Evolutionary conservation across 2,888 invertebrate species (phyloP), one percentile per base, ranked within the genome.

Genomic region (Sarcophaga rosellei): DNA sequence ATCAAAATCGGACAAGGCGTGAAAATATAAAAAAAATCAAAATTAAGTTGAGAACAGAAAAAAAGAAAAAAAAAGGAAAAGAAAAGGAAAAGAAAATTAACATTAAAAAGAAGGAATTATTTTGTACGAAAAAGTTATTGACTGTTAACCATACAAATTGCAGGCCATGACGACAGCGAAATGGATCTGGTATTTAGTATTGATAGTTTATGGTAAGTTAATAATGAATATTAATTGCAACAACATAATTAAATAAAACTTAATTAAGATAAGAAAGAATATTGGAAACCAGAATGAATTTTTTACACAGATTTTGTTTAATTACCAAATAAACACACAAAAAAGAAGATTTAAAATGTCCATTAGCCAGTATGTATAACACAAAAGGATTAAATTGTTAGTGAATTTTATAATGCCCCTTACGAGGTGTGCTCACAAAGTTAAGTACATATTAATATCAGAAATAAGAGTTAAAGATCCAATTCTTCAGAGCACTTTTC

Each of bases 121-220:
- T 25, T 25, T 10, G 6, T 59, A 35, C 12, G 57, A 8, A 44
- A 12, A 59, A 77, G 57, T 73, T 76, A 79, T 73, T 23, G 57
- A 77, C 62, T 23, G 59, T 70, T 70, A 76, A 20, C 17, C 25
- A 65, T n/a, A 72, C 80, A 8, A 82, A 74, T 79, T 84, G 68
- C 72, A 82, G 53, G 85, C 74, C 89, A 91, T 92, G 91, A 90
- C 91, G 91, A 91, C 92, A 91, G 89, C 89, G 88, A 91, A 92
- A 92, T 91, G 90, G 91, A 88, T 91, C 88, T 89, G 91, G 89
- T 89, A 89, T 69, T 88, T 89, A 89, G 85, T 89, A 76, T 85
- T 91, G 81, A 88, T 88, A 90, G 86, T 90, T 85, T 88, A 90
- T 81, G 91, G 91, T 92, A 85, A 90, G 92, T 91, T 44, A 35